Conservation (phyloP, 2,113 vertebrate genomes). For the Helogale parvula region DNA sequence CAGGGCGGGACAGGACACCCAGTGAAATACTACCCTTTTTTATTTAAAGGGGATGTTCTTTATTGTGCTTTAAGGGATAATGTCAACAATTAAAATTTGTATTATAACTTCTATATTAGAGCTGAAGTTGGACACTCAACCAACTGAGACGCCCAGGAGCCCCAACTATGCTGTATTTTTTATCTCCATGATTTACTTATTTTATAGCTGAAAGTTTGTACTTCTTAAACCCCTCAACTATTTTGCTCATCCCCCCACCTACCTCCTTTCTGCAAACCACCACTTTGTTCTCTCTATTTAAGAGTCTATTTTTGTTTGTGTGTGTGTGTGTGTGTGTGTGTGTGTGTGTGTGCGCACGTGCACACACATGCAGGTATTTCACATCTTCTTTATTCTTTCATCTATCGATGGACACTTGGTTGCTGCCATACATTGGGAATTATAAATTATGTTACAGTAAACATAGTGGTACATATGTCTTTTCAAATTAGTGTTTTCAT, state of each 20-base stretch:
- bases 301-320: background rate
- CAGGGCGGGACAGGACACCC: too few relatives aligned
- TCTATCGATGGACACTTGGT: background rate
- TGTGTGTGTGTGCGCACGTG: background rate
- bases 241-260: background rate
- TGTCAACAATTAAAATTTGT: conserved; percentile 66
- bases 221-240: background rate
- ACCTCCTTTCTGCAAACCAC: background rate
- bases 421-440: background rate
- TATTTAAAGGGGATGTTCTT: conserved; percentile 75
- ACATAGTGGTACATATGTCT: background rate
- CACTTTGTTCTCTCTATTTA: background rate
- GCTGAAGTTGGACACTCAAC: background rate
- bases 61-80: conserved; percentile 65
- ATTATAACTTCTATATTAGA: conserved; percentile 68
- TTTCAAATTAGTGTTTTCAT: background rate
- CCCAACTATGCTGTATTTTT: too few relatives aligned
- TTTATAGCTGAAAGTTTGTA: background rate
- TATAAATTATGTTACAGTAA: background rate
- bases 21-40: conserved; percentile 59
- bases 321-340: background rate
- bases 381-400: background rate
- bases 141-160: too few relatives aligned
- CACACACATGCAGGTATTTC: background rate
- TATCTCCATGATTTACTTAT: background rate